Conservation (phyloP, 1,140 invertebrate species). For the Cecropterus lyciades region DNA sequence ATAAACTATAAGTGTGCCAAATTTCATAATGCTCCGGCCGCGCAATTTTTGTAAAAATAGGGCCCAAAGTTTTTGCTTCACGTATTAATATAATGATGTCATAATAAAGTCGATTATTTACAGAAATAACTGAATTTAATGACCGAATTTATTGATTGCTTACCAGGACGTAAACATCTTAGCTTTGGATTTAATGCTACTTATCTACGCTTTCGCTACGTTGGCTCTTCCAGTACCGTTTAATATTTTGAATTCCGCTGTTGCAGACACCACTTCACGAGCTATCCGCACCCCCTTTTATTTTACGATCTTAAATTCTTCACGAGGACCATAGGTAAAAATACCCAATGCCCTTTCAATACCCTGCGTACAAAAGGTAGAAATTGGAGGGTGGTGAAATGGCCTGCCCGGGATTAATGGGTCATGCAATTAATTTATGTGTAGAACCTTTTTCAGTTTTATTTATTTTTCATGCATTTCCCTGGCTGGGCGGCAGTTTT, state of each 20-base stretch:
- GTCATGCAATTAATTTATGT: constrained; percentile 48
- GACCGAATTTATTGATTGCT: too few relatives aligned
- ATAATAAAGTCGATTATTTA: too few relatives aligned
- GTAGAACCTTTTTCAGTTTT: constrained; percentile 31
- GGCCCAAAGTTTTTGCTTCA: too few relatives aligned
- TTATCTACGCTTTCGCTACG: neutral
- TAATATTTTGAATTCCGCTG: constrained; percentile 34
- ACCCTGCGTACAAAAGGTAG: constrained; percentile 43
- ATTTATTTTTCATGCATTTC: constrained; percentile 11
- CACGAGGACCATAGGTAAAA: constrained; percentile 71
- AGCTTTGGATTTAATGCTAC: neutral
- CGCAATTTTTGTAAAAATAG: too few relatives aligned
- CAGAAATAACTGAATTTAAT: too few relatives aligned
- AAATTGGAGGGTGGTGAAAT: constrained; percentile 56
- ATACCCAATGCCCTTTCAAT: constrained; percentile 59
- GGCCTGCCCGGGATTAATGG: constrained; percentile 55
- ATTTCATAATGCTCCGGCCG: too few relatives aligned
- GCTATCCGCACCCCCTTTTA: constrained; percentile 63
- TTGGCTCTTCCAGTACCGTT: constrained; percentile 38
- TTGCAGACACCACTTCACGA: constrained; percentile 50
- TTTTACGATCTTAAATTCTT: constrained; percentile 82
- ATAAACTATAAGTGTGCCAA: too few relatives aligned
- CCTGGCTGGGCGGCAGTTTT: too few relatives aligned
- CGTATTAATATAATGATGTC: too few relatives aligned
- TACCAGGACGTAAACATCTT: neutral